A percentile compares a stretch with the other conserved stretches of the same genome.
Conservation (phyloP, 2,888 invertebrate genomes). For the Trichopria drosophilae region DNA sequence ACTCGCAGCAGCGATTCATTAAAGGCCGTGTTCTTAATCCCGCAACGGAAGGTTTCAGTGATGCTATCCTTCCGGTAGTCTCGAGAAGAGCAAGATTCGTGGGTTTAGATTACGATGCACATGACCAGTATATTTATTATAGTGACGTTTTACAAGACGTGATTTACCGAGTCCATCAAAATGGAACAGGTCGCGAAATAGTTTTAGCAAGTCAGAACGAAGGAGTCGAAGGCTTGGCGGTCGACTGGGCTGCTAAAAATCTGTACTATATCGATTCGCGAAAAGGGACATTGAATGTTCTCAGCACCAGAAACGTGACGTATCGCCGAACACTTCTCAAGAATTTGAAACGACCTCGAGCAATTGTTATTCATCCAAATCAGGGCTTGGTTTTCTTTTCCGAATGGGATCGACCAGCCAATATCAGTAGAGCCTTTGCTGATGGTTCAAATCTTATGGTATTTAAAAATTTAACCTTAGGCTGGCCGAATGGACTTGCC, state of each 20-base stretch:
- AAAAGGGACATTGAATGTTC: slow-evolving; percentile 90
- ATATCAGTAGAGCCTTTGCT: slow-evolving; percentile 88
- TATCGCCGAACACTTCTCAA: slow-evolving; percentile 81
- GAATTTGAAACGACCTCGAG: slow-evolving; percentile 88
- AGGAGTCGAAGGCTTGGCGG: slow-evolving; percentile 92
- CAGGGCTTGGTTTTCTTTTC: slow-evolving; percentile 93
- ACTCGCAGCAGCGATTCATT: slow-evolving; percentile 93
- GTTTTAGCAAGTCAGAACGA: slow-evolving; percentile 95
- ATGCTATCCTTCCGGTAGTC: slow-evolving; percentile 93
- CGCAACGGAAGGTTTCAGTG: slow-evolving; percentile 87
- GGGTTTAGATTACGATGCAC: slow-evolving; percentile 90
- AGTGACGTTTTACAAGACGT: slow-evolving; percentile 96
- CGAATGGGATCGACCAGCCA: slow-evolving; percentile 95
- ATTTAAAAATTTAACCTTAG: slow-evolving; percentile 87
- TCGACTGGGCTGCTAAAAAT: slow-evolving; percentile 95
- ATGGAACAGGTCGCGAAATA: slow-evolving; percentile 80
- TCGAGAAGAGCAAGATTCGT: slow-evolving; percentile 90
- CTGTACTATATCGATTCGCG: slow-evolving; percentile 94
- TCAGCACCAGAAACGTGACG: slow-evolving; percentile 84
- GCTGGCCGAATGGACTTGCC: slow-evolving; percentile 97
- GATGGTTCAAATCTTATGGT: slow-evolving; percentile 87
- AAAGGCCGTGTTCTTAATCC: slow-evolving; percentile 90
- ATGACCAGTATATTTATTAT: slow-evolving; percentile 91
- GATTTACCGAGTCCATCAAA: slow-evolving; percentile 73
- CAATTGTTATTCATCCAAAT: slow-evolving; percentile 96